Evolutionary conservation across 2,888 invertebrate genomes (phyloP).

Genomic region (Imbricaverruca yamaguchii): DNA sequence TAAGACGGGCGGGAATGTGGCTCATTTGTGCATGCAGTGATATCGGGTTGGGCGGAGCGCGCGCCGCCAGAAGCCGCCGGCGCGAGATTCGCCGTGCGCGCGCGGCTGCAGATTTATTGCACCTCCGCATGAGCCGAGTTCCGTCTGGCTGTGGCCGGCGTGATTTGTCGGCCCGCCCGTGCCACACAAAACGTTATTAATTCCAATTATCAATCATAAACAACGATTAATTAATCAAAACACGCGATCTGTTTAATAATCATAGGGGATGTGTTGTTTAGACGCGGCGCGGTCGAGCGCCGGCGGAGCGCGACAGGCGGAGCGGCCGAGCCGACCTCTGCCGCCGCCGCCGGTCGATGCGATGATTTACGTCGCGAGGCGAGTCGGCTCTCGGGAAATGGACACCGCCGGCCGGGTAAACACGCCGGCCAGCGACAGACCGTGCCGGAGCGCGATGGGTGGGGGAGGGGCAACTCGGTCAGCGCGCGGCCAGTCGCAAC

Average conservation of each 20-base stretch:
- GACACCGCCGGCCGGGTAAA: background rate
- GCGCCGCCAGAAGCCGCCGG: background rate
- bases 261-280: constrained; percentile 13
- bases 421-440: background rate
- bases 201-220: constrained; percentile 13
- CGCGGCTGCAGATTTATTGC: no score
- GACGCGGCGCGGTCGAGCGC: background rate
- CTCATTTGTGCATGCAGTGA: no score
- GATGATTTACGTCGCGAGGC: no score
- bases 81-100: background rate
- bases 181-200: constrained; percentile 7
- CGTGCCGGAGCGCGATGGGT: background rate
- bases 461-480: background rate
- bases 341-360: no score
- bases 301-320: background rate
- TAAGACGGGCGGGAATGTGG: no score
- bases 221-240: constrained; percentile 11
- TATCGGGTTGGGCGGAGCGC: background rate
- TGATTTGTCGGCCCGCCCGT: background rate
- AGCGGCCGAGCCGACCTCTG: background rate
- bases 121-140: no score
- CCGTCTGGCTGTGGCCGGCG: background rate
- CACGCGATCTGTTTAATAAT: constrained; percentile 13
- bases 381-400: background rate
- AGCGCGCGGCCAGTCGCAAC: no score